Evolutionary conservation across 2,888 invertebrate genomes (phyloP).

Genomic region (Agriopis aurantiaria): DNA sequence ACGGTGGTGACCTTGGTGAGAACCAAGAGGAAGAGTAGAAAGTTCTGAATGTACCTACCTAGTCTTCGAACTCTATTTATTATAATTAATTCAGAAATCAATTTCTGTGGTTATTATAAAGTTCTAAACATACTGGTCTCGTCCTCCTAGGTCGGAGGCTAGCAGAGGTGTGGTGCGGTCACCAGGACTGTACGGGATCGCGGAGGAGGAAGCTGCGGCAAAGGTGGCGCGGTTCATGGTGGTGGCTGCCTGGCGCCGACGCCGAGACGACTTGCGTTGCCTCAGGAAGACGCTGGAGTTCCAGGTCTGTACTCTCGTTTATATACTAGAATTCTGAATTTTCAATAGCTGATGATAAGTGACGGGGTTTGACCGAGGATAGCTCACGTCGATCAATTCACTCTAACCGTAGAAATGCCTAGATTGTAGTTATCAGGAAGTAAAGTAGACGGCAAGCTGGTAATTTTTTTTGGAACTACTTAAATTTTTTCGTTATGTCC

Average conservation of each 20-base stretch:
- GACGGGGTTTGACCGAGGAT: too few relatives aligned
- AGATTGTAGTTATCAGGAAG: too few relatives aligned
- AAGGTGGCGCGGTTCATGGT: constrained; percentile 78
- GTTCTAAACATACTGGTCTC: background rate
- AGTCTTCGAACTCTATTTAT: too few relatives aligned
- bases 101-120: background rate
- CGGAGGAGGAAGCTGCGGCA: constrained; percentile 73
- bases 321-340: background rate
- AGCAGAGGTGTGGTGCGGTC: constrained; percentile 51
- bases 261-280: constrained; percentile 79
- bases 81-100: too few relatives aligned
- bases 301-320: constrained; percentile 59
- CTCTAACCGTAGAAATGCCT: too few relatives aligned
- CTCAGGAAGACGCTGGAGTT: constrained; percentile 77
- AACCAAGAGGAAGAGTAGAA: too few relatives aligned
- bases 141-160: constrained; percentile 22
- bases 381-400: too few relatives aligned
- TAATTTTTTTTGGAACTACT: too few relatives aligned
- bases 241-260: constrained; percentile 83
- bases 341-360: background rate
- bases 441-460: too few relatives aligned
- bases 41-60: too few relatives aligned
- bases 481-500: too few relatives aligned
- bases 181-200: constrained; percentile 52
- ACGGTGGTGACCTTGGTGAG: too few relatives aligned